Base-by-base conservation (phyloP, 2,797 vertebrate species). In the Anguilla obscura region DNA sequence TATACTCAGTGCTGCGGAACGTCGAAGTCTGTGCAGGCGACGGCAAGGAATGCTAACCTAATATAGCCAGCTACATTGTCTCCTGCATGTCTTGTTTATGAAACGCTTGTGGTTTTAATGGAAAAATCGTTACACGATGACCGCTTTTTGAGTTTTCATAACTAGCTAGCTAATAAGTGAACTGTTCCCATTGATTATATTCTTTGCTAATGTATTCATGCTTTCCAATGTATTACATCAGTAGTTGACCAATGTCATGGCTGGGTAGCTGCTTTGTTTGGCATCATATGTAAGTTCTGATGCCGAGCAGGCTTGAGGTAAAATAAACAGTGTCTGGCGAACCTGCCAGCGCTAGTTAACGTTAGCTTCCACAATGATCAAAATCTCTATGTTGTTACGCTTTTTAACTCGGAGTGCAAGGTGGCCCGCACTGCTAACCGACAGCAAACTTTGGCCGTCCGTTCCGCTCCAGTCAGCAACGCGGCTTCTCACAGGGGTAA, bases 171-270 rank as follows among this genome's bases (percentile, higher is more conserved):
- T 86, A 71, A 40, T 1, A 40, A 21, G 76, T 80, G 18, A 36
- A 69, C 63, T 27, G 9, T 69, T 69, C 63, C 7, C 63, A 27
- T 66, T 27, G 63, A 1, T 69, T 21, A 50, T 24, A 74, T 1
- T 21, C 10, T 4, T 12, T 45, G 54, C 24, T 76, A 12, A 1
- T 33, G 79, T 21, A 16, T 66, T 88, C 85, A 85, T 93, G 3
- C 10, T 18, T 24, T 21, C 0, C 0, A 9, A 21, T 80, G 9
- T n/a, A 50, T 21, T 50, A 50, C 8, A 8, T 50, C 50, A 36
- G 18, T 12, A 50, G 40, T 50, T 8, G 30, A 21, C 90, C 91
- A 87, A 92, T 94, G 90, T n/a, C 91, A 50, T 16, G 9, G 21
- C 1, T 45, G 86, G 45, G 6, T 21, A 50, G 45, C 45, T 48